Percentiles rank a stretch among this genome's conserved stretches.
Evolutionary conservation across 2,888 invertebrate genomes (phyloP).

Genomic region (Drosophila tanythrix): DNA sequence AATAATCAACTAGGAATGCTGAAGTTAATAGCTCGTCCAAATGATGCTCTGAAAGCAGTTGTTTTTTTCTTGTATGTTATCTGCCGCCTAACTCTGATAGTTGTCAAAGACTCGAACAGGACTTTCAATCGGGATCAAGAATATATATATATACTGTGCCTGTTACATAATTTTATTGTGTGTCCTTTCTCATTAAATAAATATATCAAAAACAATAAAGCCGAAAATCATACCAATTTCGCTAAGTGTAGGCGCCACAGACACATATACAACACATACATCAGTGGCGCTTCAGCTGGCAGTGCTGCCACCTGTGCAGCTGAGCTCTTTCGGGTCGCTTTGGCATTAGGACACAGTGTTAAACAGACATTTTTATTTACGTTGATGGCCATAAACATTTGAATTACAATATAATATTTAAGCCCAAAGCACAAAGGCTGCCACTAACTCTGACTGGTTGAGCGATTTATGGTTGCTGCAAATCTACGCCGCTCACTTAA

Average conservation of each 20-base stretch:
- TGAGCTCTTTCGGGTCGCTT: slow-evolving; percentile 28
- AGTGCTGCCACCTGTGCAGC: slow-evolving; percentile 46
- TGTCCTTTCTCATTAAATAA: neutral
- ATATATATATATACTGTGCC: neutral
- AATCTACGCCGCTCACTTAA: slow-evolving; percentile 74
- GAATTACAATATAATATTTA: slow-evolving; percentile 80
- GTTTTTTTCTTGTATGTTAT: too few species aligned
- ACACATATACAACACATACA: slow-evolving; percentile 42
- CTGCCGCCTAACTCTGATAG: neutral
- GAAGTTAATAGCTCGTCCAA: too few species aligned
- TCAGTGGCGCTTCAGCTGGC: slow-evolving; percentile 42
- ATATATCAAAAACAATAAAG: neutral
- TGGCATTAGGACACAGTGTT: slow-evolving; percentile 26
- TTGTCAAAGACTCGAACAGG: neutral
- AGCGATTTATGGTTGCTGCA: slow-evolving; percentile 75
- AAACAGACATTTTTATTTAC: slow-evolving; percentile 76
- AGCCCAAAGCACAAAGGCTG: slow-evolving; percentile 51
- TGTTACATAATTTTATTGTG: neutral
- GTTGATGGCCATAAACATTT: slow-evolving; percentile 80
- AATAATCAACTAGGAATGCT: too few species aligned
- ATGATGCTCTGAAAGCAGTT: neutral
- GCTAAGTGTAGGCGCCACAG: slow-evolving; percentile 9
- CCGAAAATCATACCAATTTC: neutral
- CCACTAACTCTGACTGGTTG: slow-evolving; percentile 37
- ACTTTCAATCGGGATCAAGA: neutral